phyloP scores from a whole-genome alignment of 2,888 invertebrate genomes.

The Cecidostiba fungosa region DNA sequence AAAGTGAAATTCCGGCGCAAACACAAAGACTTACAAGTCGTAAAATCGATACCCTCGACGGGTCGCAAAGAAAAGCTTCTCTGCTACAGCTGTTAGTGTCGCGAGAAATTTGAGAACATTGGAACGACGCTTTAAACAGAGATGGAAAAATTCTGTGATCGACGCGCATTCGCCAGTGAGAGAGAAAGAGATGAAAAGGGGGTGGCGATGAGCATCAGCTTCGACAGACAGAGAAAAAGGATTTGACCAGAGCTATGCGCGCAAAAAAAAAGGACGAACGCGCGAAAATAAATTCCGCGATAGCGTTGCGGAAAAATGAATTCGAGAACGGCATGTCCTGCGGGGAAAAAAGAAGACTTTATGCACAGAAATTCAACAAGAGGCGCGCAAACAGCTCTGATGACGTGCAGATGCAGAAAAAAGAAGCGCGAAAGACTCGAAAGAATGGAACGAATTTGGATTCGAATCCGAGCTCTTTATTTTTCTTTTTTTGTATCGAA shows the following conservation, averaged over 20 bases:
- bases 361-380: constrained; percentile 3
- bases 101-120: constrained; percentile 36
- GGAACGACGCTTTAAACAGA: constrained; percentile 41
- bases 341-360: not conserved
- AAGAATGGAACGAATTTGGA: not conserved
- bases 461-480: not conserved
- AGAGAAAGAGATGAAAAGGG: not conserved
- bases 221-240: not conserved
- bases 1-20: not conserved
- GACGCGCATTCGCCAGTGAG: not conserved
- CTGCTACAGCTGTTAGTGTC: not conserved
- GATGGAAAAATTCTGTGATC: constrained; percentile 25
- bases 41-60: constrained; percentile 34
- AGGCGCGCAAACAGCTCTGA: constrained; percentile 2
- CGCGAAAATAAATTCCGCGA: constrained; percentile 24
- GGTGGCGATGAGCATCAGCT: not conserved
- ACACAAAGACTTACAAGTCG: constrained; percentile 16
- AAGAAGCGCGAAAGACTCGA: not conserved
- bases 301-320: constrained; percentile 28
- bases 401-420: not conserved
- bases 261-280: not conserved
- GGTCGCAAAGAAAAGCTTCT: not conserved
- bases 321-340: not conserved
- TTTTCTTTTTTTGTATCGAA: not conserved
- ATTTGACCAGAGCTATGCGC: constrained; percentile 15